phyloP scores from a whole-genome alignment of 2,113 vertebrate genomes.

The Panthera tigris region DNA sequence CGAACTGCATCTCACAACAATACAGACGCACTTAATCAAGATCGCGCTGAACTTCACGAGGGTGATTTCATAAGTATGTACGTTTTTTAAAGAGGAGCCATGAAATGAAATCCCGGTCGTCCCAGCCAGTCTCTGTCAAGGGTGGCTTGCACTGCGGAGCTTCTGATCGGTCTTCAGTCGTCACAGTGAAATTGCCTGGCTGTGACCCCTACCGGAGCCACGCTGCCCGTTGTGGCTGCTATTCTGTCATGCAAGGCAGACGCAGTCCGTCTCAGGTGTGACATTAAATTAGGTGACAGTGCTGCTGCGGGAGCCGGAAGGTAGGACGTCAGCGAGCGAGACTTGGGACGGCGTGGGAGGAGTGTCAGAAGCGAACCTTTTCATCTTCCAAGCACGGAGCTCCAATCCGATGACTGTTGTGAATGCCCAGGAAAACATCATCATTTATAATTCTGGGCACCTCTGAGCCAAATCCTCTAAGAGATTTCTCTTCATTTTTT shows the following conservation, averaged over 20 bases:
- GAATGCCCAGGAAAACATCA: neutral
- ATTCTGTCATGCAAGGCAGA: fast-evolving
- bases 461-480: neutral
- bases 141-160: neutral
- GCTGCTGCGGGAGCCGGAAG: fast-evolving
- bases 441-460: neutral
- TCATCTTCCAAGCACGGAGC: neutral
- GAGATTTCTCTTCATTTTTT: neutral
- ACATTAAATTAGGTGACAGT: neutral
- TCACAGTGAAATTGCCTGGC: neutral
- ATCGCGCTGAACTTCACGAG: neutral
- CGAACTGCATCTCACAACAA: neutral
- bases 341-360: neutral
- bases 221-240: neutral
- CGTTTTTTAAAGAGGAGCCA: neutral
- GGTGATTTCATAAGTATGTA: neutral
- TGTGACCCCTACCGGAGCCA: neutral
- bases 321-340: fast-evolving
- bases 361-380: neutral
- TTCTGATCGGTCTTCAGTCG: neutral
- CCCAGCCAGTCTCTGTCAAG: neutral
- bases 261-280: fast-evolving
- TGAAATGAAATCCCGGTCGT: neutral
- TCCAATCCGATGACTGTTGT: fast-evolving
- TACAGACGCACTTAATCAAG: neutral